phyloP scores from a whole-genome alignment of 2,888 invertebrate species.

The Meliscaeva auricollis region DNA sequence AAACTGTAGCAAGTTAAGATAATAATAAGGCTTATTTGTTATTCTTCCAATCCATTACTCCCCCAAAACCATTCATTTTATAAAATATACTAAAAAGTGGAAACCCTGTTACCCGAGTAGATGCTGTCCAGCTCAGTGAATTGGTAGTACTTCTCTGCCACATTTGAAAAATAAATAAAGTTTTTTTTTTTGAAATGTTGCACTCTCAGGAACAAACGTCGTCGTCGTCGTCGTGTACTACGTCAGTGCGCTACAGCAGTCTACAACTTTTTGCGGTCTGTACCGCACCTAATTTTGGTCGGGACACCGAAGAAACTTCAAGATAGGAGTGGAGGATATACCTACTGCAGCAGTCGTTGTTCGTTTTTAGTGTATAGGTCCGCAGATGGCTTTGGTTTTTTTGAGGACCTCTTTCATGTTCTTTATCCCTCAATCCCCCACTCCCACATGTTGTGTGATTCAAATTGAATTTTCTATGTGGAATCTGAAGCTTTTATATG shows the following conservation, averaged over 20 bases:
- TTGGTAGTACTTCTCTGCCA: slow-evolving; percentile 22
- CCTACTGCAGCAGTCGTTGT: slow-evolving; percentile 68
- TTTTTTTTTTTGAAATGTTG: slow-evolving; percentile 3
- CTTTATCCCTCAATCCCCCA: slow-evolving; percentile 8
- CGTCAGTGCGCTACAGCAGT: slow-evolving; percentile 54
- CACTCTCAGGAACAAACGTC: slow-evolving; percentile 14
- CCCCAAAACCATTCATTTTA: neutral
- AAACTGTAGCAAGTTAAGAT: too few species aligned
- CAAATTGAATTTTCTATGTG: slow-evolving; percentile 73
- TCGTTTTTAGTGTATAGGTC: neutral
- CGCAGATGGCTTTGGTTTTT: slow-evolving; percentile 44
- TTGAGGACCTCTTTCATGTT: slow-evolving; percentile 7
- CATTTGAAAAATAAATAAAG: slow-evolving; percentile 64
- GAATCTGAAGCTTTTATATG: slow-evolving; percentile 25
- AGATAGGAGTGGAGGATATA: slow-evolving; percentile 42
- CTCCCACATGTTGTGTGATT: slow-evolving; percentile 65
- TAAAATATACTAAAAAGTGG: slow-evolving; percentile 1
- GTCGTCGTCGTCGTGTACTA: too few species aligned
- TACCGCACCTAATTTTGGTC: slow-evolving; percentile 69
- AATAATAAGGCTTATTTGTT: too few species aligned
- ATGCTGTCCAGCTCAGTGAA: slow-evolving; percentile 44
- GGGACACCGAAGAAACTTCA: slow-evolving; percentile 61
- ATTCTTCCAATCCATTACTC: too few species aligned
- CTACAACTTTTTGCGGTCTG: slow-evolving; percentile 61
- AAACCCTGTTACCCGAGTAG: slow-evolving; percentile 10